Evolutionary conservation across 2,113 vertebrate genomes (phyloP), one percentile per base, ranked within the genome.

Genomic region (Cheirogaleus medius): DNA sequence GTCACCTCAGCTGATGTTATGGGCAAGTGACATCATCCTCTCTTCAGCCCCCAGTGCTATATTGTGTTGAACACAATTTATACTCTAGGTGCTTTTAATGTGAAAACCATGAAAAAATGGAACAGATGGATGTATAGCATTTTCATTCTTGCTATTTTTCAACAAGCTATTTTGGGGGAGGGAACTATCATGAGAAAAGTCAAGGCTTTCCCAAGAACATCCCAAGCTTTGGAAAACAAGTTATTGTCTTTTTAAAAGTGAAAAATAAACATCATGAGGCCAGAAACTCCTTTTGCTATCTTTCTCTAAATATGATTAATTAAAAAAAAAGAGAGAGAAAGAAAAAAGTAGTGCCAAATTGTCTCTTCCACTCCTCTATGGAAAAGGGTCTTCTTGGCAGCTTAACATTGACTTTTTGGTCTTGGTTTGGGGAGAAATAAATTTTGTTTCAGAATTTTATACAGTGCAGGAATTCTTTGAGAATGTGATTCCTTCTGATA

Each of bases 311-410:
- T 94, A 90, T 84, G 63, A 34, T 91, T 96, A 86, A 6, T 82
- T 97, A 91, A 81, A 49, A 27, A 47, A 44, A 52, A 17, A 52
- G 12, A 49, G n/a, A 11, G 47, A 47, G 47, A 58, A 21, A 66
- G 95, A 97, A 93, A 94, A 97, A 56, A 20, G 58, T 4, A 20
- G 71, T 92, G 78, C 81, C 66, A 83, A 89, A 90, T 76, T 87
- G 0, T 76, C 60, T 97, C 94, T 95, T 64, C 84, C 58, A 58
- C 64, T 94, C 83, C 95, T 95, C 47, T 94, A 88, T 96, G 69
- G 94, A 97, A 47, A 97, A 97, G 95, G 96, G 97, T 97, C 96
- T 98, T 94, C 96, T 97, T 78, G 97, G 98, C 97, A 98, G 95
- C 98, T 97, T 96, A 90, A 89, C 89, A 83, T 96, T 94, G 97